These are phyloP conservation scores for Nasonia longicornis DNA, from an alignment of 1,140 invertebrate genomes.

Conservation along the genomic window DNA sequence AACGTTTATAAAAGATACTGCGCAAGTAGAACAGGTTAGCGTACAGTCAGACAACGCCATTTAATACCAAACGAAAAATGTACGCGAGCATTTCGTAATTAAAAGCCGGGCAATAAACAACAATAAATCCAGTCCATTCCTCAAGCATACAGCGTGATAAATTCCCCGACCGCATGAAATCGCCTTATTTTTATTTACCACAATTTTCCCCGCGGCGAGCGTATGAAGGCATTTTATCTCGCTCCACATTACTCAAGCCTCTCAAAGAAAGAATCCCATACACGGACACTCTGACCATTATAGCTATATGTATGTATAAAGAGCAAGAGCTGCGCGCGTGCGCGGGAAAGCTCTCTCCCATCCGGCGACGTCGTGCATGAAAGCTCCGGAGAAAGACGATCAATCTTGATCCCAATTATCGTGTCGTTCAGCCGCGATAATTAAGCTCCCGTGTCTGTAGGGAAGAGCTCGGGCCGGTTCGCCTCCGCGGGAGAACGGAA, in stretches of 20 bases:
- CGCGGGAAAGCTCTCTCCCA: neutral
- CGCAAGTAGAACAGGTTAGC: neutral
- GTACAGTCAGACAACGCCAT: neutral
- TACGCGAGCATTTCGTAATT: too few species aligned
- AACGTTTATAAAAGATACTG: too few species aligned
- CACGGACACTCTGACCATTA: neutral
- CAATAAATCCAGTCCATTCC: neutral
- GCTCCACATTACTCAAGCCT: neutral
- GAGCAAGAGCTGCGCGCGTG: too few species aligned
- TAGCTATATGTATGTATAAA: neutral
- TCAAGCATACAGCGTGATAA: neutral
- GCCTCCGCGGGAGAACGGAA: constrained; percentile 51
- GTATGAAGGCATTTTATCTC: constrained; percentile 10
- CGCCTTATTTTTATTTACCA: constrained; percentile 1
- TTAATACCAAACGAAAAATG: neutral
- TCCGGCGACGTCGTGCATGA: neutral
- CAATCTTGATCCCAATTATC: constrained; percentile 66
- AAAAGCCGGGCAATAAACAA: neutral
- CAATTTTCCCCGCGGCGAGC: neutral
- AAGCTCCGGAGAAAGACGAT: constrained; percentile 54
- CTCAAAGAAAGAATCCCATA: constrained; percentile 12
- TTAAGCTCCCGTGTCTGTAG: constrained; percentile 56
- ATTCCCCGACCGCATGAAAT: neutral
- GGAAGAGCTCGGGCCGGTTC: constrained; percentile 33
- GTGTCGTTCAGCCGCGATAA: constrained; percentile 62